Percentiles rank a stretch among this genome's conserved stretches.
These are phyloP conservation scores for Tachysurus vachellii DNA, from an alignment of 2,113 vertebrate genomes.

Conservation along the genomic window DNA sequence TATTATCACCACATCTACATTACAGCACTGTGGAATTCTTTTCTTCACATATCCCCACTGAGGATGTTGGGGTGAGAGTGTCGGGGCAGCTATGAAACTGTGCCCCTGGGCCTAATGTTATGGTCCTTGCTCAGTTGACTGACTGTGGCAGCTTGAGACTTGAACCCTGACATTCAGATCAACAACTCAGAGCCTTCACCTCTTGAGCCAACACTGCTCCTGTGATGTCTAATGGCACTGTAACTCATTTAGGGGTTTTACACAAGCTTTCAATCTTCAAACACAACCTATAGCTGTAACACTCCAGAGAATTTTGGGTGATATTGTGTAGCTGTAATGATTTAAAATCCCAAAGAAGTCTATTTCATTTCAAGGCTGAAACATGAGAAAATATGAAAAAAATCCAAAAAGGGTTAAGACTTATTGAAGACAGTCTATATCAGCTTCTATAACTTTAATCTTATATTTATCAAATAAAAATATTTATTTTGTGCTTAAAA, in stretches of 20 bases:
- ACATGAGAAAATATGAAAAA: background rate
- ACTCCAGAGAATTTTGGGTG: background rate
- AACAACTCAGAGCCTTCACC: no score
- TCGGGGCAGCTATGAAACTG: no score
- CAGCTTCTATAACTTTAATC: background rate
- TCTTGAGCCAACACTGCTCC: no score
- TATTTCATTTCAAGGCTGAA: background rate
- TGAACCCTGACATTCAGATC: no score
- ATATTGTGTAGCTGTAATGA: background rate
- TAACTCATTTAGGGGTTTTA: background rate
- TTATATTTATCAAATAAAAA: background rate
- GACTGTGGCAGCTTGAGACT: no score
- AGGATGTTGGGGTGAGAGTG: no score
- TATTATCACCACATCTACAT: no score
- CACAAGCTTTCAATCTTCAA: background rate
- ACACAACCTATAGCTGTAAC: background rate
- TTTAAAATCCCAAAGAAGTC: background rate
- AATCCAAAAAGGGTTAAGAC: background rate
- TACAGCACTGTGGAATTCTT: no score
- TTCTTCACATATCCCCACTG: no score
- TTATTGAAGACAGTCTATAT: background rate
- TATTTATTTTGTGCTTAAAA: background rate
- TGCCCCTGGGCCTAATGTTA: no score
- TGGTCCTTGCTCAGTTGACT: no score
- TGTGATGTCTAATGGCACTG: background rate